These are phyloP conservation scores for Maccullochella peelii DNA, from an alignment of 2,113 vertebrate genomes.

Conservation along the genomic window DNA sequence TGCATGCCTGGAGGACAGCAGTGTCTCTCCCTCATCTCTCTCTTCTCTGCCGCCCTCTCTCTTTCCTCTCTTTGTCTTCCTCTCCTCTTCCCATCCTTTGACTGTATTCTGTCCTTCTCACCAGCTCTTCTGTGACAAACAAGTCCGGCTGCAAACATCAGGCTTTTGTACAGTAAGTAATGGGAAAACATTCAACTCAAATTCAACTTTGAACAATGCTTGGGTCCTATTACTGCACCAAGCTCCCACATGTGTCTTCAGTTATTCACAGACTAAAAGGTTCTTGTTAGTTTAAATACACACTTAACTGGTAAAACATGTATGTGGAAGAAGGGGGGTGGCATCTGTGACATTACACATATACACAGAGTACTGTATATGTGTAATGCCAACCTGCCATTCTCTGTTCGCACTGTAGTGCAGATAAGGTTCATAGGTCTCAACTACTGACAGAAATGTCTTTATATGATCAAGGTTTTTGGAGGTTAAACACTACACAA, in stretches of 20 bases:
- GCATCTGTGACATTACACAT: neutral
- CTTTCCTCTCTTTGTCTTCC: neutral
- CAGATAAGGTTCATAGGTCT: neutral
- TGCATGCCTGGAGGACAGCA: slow-evolving; percentile 30
- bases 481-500: neutral
- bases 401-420: neutral
- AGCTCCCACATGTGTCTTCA: slow-evolving; percentile 32
- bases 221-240: neutral
- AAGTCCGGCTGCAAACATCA: neutral
- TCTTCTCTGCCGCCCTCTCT: neutral
- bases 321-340: neutral
- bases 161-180: neutral
- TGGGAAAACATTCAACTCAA: slow-evolving; percentile 16
- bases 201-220: no score
- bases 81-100: slow-evolving; percentile 11
- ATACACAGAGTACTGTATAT: neutral
- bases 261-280: neutral
- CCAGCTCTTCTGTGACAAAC: neutral
- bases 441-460: neutral
- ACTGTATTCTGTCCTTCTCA: neutral
- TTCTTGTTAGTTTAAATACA: neutral
- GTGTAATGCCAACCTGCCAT: neutral
- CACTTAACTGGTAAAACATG: neutral
- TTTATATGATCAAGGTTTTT: neutral
- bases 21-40: slow-evolving; percentile 7